These are phyloP conservation scores for Drosophila paracracens DNA, from an alignment of 2,888 invertebrate species.

Conservation along the genomic window DNA sequence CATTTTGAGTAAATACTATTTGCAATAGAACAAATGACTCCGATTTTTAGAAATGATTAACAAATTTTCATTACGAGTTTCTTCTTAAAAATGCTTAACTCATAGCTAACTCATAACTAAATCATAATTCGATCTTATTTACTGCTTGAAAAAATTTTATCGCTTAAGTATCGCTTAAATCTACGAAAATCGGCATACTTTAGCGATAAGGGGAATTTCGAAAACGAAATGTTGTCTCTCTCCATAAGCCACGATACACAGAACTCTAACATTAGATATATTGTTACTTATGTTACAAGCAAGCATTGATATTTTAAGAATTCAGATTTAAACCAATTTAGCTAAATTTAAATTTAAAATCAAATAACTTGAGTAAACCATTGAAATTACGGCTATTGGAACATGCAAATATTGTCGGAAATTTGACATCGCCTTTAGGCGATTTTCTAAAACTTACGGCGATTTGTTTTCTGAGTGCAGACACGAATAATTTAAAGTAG, in stretches of 20 bases:
- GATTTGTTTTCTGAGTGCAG: neutral
- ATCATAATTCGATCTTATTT: neutral
- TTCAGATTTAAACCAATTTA: neutral
- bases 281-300: neutral
- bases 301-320: neutral
- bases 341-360: neutral
- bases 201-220: neutral
- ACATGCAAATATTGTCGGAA: no score
- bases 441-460: neutral
- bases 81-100: neutral
- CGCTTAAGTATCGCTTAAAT: neutral
- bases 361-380: neutral
- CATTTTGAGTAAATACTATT: no score
- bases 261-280: neutral
- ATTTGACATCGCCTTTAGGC: neutral
- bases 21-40: neutral
- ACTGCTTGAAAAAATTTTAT: neutral
- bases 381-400: neutral
- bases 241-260: neutral
- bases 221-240: neutral
- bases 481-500: neutral
- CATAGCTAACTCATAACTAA: neutral
- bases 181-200: no score
- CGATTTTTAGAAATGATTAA: neutral
- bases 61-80: neutral